Conservation (phyloP, 2,888 invertebrate species). For the Ptychoptera contaminata region DNA sequence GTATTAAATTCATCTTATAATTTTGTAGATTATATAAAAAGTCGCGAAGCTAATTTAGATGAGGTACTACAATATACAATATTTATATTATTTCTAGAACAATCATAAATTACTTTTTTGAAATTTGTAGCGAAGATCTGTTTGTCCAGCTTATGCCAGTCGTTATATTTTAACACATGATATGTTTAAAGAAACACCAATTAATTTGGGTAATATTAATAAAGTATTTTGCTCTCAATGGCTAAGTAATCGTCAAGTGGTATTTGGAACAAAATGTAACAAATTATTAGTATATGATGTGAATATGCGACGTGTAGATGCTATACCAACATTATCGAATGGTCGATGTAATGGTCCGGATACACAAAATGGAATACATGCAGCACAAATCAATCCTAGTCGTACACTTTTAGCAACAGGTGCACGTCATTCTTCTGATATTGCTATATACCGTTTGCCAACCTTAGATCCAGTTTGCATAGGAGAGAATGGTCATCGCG, state of each 20-base stretch:
- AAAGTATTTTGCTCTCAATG: constrained; percentile 93
- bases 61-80: constrained; percentile 34
- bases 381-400: constrained; percentile 87
- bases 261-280: constrained; percentile 95
- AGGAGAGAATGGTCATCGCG: constrained; percentile 78
- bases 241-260: constrained; percentile 87
- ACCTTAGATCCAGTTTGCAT: constrained; percentile 89
- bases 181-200: constrained; percentile 72
- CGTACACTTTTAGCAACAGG: constrained; percentile 80
- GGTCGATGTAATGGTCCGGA: constrained; percentile 35
- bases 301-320: constrained; percentile 67
- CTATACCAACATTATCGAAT: constrained; percentile 72
- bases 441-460: constrained; percentile 77
- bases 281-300: constrained; percentile 91
- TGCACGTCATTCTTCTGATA: constrained; percentile 79
- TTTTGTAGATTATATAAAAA: constrained; percentile 70
- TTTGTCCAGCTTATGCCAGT: constrained; percentile 45
- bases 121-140: not conserved
- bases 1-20: constrained; percentile 67
- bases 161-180: constrained; percentile 80
- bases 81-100: not conserved
- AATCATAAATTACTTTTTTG: not conserved
- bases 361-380: constrained; percentile 76
- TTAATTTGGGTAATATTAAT: constrained; percentile 72
- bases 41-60: constrained; percentile 54